These are phyloP conservation scores for Eilema caniola DNA, from an alignment of 2,888 invertebrate genomes.

Conservation along the genomic window DNA sequence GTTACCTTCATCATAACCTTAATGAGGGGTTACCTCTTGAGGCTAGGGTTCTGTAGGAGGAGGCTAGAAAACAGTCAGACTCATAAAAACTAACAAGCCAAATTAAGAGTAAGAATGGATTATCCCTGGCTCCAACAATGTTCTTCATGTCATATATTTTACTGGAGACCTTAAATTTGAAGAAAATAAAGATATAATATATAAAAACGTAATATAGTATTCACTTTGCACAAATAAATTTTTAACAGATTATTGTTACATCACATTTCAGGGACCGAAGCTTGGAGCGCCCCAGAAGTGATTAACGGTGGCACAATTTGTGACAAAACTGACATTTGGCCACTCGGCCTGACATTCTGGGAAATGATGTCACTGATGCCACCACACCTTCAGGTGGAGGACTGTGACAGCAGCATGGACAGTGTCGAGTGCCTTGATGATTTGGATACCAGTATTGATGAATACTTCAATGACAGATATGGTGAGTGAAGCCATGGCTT, in stretches of 20 bases:
- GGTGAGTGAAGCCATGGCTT: constrained; percentile 52
- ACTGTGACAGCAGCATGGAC: constrained; percentile 63
- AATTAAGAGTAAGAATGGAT: too few species aligned
- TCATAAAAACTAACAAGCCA: too few species aligned
- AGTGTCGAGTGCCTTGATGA: constrained; percentile 58
- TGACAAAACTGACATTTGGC: constrained; percentile 92
- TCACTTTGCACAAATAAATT: neutral
- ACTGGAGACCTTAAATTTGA: too few species aligned
- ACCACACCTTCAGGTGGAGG: constrained; percentile 86
- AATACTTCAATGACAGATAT: constrained; percentile 70
- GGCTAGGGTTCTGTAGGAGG: too few species aligned
- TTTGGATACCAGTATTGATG: constrained; percentile 55
- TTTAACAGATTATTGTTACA: neutral
- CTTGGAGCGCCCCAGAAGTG: constrained; percentile 94
- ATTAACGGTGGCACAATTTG: constrained; percentile 88
- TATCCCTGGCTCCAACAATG: too few species aligned
- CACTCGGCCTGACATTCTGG: constrained; percentile 92
- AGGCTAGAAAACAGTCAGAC: too few species aligned
- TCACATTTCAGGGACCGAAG: constrained; percentile 88
- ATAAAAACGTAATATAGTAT: too few species aligned
- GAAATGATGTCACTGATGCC: constrained; percentile 92
- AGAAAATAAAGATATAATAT: too few species aligned
- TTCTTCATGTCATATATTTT: too few species aligned
- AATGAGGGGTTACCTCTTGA: too few species aligned
- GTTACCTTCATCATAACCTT: too few species aligned